Percentiles rank a stretch among this genome's conserved stretches.
Evolutionary conservation across 1,140 invertebrate species (phyloP).

Genomic region (Cydia amplana): DNA sequence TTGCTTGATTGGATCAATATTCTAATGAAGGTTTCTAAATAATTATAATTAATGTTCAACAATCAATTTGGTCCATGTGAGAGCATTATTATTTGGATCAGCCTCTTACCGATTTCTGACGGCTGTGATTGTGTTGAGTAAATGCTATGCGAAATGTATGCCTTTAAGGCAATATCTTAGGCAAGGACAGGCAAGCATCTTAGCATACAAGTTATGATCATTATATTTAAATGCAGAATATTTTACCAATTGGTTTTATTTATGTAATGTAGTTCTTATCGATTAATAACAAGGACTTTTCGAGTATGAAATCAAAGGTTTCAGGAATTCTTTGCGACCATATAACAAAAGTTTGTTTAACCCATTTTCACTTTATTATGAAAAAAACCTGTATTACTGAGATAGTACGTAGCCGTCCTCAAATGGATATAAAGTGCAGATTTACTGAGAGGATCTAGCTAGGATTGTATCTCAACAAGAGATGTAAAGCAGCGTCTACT

Average conservation of each 20-base stretch:
- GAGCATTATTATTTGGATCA: constrained; percentile 20
- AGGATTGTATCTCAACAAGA: constrained; percentile 19
- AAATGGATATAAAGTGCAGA: constrained; percentile 4
- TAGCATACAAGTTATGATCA: no score
- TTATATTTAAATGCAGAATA: no score
- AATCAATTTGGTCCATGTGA: neutral
- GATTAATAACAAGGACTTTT: no score
- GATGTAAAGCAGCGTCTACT: neutral
- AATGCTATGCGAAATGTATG: no score
- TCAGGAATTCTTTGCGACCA: no score
- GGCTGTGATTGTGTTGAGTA: neutral
- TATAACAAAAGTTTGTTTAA: no score
- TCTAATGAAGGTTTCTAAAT: constrained; percentile 21
- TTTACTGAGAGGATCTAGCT: constrained; percentile 16
- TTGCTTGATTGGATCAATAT: constrained; percentile 25
- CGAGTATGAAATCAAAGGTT: no score
- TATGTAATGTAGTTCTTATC: no score
- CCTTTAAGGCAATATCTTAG: no score
- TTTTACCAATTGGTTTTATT: no score
- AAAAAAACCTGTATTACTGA: neutral
- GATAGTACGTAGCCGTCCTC: neutral
- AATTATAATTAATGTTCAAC: constrained; percentile 25
- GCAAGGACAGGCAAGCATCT: no score
- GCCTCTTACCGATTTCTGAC: neutral
- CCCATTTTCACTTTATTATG: neutral